These are phyloP conservation scores for Ostrea edulis DNA, from an alignment of 1,140 invertebrate species.

Conservation along the genomic window DNA sequence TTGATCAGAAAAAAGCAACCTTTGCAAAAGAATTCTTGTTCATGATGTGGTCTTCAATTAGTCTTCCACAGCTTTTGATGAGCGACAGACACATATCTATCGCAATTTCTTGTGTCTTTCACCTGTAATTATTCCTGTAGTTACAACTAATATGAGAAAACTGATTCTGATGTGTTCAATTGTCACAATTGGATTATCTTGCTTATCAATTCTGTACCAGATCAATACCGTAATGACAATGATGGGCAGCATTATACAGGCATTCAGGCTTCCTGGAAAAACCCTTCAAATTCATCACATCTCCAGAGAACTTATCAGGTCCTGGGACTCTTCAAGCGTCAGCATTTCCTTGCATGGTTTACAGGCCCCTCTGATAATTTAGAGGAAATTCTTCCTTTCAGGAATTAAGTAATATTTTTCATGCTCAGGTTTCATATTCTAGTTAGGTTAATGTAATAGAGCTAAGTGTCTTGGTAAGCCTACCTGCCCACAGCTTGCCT, in stretches of 20 bases:
- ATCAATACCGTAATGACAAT: conserved; percentile 4
- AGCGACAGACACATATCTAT: not conserved
- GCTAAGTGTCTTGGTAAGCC: not conserved
- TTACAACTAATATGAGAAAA: conserved; percentile 17
- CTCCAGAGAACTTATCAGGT: not conserved
- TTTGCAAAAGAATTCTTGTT: not conserved
- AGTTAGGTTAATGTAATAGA: not conserved
- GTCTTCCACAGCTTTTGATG: not conserved
- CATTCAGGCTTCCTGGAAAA: not conserved
- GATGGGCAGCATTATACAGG: not conserved
- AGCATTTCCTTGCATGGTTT: not conserved
- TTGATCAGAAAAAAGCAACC: conserved; percentile 4
- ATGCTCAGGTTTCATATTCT: not conserved
- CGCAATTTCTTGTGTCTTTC: not conserved
- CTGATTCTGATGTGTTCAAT: conserved; percentile 27
- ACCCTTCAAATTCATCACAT: not conserved
- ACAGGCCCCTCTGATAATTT: not conserved
- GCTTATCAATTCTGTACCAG: conserved; percentile 18
- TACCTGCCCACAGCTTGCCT: not conserved
- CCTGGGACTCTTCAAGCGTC: not conserved
- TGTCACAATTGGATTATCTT: conserved; percentile 31
- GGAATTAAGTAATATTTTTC: not conserved
- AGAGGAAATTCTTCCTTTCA: not conserved
- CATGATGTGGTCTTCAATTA: not conserved
- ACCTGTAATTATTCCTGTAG: conserved; percentile 5